A percentile compares a stretch with the other conserved stretches of the same genome.
These are phyloP conservation scores for Diceros bicornis DNA, from an alignment of 2,797 vertebrate species.

Conservation along the genomic window DNA sequence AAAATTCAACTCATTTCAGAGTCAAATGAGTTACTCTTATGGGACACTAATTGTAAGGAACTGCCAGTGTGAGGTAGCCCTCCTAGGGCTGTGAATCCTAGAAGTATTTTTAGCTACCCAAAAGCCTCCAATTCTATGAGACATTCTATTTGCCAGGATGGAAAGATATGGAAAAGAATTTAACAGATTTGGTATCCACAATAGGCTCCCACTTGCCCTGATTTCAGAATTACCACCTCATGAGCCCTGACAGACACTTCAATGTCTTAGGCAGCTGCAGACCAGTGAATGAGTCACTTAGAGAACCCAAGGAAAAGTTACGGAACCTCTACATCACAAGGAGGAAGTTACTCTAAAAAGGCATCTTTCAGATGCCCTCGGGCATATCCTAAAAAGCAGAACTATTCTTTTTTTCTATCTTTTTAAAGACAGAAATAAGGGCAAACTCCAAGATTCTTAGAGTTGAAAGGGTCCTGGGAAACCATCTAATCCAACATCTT, in stretches of 20 bases:
- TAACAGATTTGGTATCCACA: neutral
- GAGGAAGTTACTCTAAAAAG: conserved; percentile 15
- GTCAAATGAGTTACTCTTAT: conserved; percentile 23
- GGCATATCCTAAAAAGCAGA: conserved; percentile 13
- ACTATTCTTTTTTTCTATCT: neutral
- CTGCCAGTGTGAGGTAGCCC: neutral
- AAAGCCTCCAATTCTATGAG: conserved; percentile 16
- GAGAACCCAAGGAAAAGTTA: conserved; percentile 12
- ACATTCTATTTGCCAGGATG: neutral
- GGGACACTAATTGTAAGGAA: neutral
- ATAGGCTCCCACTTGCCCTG: neutral
- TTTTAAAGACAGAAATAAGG: conserved; percentile 29
- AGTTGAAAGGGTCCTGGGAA: neutral
- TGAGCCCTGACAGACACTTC: neutral
- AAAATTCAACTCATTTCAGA: conserved; percentile 54
- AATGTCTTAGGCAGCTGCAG: neutral
- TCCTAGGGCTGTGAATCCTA: neutral
- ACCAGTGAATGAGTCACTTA: neutral
- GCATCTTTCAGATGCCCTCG: neutral
- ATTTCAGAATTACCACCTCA: neutral
- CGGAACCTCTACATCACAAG: neutral
- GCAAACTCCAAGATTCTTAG: conserved; percentile 50
- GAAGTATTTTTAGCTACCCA: conserved; percentile 4
- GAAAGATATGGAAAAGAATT: neutral
- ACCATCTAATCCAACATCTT: neutral